Conservation (phyloP, 2,888 invertebrate species). For the Erebia epiphron region DNA sequence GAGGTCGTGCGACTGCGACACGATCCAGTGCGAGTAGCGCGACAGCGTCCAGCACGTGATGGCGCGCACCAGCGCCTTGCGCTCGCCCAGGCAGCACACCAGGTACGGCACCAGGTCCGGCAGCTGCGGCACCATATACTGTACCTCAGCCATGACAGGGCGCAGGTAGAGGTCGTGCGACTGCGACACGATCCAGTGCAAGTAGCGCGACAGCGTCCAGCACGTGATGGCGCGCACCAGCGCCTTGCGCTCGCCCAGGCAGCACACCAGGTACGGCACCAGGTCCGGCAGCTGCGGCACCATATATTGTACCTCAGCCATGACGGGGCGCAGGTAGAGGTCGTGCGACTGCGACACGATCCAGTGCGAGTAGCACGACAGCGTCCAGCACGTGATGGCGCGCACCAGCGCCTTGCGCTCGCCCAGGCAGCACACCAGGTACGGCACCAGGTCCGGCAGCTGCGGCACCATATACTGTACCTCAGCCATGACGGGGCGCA, state of each 20-base stretch:
- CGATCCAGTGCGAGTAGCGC: constrained; percentile 69
- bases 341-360: constrained; percentile 98
- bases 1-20: constrained; percentile 95
- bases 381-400: constrained; percentile 87
- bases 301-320: constrained; percentile 93
- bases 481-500: constrained; percentile 97
- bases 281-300: constrained; percentile 97
- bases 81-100: constrained; percentile 95
- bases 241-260: constrained; percentile 96
- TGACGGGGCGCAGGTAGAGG: constrained; percentile 95
- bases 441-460: constrained; percentile 78
- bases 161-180: constrained; percentile 96
- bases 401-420: no score
- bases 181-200: constrained; percentile 88
- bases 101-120: constrained; percentile 98
- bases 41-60: constrained; percentile 99
- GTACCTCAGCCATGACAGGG: constrained; percentile 97
- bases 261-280: constrained; percentile 96
- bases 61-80: constrained; percentile 97
- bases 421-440: no score
- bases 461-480: constrained; percentile 90
- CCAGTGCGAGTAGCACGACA: constrained; percentile 99
- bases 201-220: constrained; percentile 92
- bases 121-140: constrained; percentile 98
- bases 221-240: constrained; percentile 99